Evolutionary conservation across 2,113 vertebrate genomes (phyloP).

Genomic region (Motacilla alba): DNA sequence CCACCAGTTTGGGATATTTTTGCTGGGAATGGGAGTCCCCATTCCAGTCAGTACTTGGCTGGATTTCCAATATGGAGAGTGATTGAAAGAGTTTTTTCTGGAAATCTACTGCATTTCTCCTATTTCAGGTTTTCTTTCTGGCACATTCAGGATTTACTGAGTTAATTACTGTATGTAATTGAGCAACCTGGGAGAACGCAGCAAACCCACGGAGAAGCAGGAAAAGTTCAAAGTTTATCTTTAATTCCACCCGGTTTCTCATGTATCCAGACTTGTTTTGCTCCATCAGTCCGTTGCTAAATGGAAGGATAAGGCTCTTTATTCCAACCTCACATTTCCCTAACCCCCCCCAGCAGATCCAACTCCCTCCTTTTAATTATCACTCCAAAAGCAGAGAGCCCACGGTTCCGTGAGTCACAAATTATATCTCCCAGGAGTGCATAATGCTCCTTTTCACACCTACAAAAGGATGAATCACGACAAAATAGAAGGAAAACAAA

Average conservation of each 20-base stretch:
- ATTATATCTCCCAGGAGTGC: conserved; percentile 38
- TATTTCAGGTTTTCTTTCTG: not conserved
- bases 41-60: not conserved
- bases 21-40: not conserved
- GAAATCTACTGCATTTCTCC: not conserved
- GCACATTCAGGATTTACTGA: not conserved
- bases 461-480: conserved; percentile 45
- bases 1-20: not conserved
- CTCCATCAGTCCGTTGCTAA: not conserved
- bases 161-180: not conserved
- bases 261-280: not conserved
- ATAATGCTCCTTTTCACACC: conserved; percentile 48
- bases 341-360: not conserved
- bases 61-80: not conserved
- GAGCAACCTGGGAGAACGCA: not conserved
- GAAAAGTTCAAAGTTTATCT: not conserved
- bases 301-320: not conserved
- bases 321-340: not conserved
- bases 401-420: conserved; percentile 48
- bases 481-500: not conserved
- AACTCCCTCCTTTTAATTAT: conserved; percentile 56
- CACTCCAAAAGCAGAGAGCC: conserved; percentile 11
- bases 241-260: not conserved
- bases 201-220: not conserved
- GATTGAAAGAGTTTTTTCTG: not conserved